A percentile compares a stretch with the other conserved stretches of the same genome.
phyloP scores from a whole-genome alignment of 2,888 invertebrate genomes.

The Tiphia femorata region DNA sequence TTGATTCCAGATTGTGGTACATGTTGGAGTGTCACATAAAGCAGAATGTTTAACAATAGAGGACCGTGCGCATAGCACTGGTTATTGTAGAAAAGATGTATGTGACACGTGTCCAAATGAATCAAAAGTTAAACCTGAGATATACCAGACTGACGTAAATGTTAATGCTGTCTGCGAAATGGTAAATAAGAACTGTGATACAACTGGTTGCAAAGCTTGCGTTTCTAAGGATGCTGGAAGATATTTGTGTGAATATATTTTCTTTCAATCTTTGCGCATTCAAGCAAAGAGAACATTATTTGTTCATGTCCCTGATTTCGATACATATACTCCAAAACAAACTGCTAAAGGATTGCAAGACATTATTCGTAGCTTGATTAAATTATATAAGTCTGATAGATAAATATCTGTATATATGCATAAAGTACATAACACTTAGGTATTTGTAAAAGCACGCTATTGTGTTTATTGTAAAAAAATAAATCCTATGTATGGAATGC shows the following conservation, averaged over 20 bases:
- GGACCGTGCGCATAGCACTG: constrained; percentile 75
- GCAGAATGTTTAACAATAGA: constrained; percentile 79
- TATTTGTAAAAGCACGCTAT: no score
- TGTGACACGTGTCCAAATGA: constrained; percentile 67
- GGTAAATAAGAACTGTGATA: constrained; percentile 69
- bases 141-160: constrained; percentile 73
- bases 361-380: constrained; percentile 62
- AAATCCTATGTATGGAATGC: no score
- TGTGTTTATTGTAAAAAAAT: no score
- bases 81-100: constrained; percentile 73
- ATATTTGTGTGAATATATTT: constrained; percentile 87
- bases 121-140: constrained; percentile 69
- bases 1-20: constrained; percentile 79
- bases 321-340: constrained; percentile 74
- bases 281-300: constrained; percentile 77
- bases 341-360: constrained; percentile 73
- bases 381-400: constrained; percentile 16
- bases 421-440: neutral
- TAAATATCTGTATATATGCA: neutral
- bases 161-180: constrained; percentile 71
- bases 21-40: constrained; percentile 81
- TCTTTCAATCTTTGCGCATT: constrained; percentile 80
- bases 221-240: constrained; percentile 78
- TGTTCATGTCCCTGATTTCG: constrained; percentile 82
- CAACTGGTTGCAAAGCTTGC: constrained; percentile 65